phyloP scores from a whole-genome alignment of 2,888 invertebrate species.

The Schizaphis graminum region DNA sequence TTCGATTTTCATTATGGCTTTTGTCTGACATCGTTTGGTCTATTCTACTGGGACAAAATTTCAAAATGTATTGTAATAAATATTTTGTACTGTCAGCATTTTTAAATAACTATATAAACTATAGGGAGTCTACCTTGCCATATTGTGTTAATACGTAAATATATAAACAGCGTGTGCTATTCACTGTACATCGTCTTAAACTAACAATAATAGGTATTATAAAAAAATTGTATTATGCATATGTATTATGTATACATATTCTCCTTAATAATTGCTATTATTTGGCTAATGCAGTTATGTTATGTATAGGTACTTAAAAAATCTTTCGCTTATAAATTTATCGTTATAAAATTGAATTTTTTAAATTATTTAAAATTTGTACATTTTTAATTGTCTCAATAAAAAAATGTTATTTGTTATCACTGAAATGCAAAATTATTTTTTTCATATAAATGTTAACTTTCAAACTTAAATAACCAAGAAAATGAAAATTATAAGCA shows the following conservation, averaged over 20 bases:
- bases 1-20: not conserved
- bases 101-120: not conserved
- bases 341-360: not conserved
- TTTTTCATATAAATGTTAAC: not conserved
- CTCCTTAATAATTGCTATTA: not conserved
- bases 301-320: not conserved
- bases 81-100: not conserved
- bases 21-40: not conserved
- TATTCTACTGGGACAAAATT: not conserved
- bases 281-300: not conserved
- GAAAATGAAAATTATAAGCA: no score
- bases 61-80: not conserved
- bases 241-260: not conserved
- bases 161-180: not conserved
- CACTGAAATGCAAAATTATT: not conserved
- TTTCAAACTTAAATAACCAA: not conserved
- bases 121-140: not conserved
- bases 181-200: not conserved
- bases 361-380: not conserved
- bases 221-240: not conserved
- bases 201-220: not conserved
- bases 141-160: not conserved
- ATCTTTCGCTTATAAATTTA: not conserved
- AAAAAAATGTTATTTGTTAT: not conserved
- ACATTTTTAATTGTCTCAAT: not conserved